Conservation (phyloP, 2,113 vertebrate genomes). For the Hylia prasina region DNA sequence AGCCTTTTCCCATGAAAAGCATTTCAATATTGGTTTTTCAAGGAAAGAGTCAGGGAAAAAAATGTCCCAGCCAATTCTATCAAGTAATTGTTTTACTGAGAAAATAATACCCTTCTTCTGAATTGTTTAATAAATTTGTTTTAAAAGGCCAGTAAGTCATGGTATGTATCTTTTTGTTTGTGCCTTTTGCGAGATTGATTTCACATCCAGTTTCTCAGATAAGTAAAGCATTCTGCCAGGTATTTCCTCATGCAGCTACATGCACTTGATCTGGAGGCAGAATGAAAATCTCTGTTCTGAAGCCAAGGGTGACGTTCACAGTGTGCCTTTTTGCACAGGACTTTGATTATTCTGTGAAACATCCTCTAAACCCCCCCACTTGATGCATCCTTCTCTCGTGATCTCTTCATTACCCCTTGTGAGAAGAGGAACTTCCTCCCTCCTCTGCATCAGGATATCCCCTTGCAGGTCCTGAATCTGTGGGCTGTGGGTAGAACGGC, state of each 20-base stretch:
- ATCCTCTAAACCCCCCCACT: not conserved
- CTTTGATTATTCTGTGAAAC: not conserved
- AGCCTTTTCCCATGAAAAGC: not conserved
- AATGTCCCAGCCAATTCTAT: not conserved
- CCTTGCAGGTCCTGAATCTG: not conserved
- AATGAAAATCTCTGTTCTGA: not conserved
- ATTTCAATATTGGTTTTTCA: not conserved
- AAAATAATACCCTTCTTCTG: not conserved
- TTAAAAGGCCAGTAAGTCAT: not conserved
- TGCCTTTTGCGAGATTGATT: not conserved
- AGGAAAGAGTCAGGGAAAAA: not conserved
- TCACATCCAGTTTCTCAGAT: not conserved
- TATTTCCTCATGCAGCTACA: not conserved
- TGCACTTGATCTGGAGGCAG: not conserved
- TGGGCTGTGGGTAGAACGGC: not conserved
- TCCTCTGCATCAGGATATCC: not conserved
- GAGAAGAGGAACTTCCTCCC: not conserved
- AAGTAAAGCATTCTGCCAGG: not conserved
- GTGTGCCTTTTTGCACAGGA: not conserved
- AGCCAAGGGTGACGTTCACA: not conserved
- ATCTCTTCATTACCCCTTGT: not conserved
- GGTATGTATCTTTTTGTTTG: not conserved
- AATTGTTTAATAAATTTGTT: not conserved
- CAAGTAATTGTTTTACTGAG: not conserved
- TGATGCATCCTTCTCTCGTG: not conserved